Evolutionary conservation across 2,797 vertebrate species (phyloP), one percentile per base, ranked within the genome.

Genomic region (Saxicola maurus): DNA sequence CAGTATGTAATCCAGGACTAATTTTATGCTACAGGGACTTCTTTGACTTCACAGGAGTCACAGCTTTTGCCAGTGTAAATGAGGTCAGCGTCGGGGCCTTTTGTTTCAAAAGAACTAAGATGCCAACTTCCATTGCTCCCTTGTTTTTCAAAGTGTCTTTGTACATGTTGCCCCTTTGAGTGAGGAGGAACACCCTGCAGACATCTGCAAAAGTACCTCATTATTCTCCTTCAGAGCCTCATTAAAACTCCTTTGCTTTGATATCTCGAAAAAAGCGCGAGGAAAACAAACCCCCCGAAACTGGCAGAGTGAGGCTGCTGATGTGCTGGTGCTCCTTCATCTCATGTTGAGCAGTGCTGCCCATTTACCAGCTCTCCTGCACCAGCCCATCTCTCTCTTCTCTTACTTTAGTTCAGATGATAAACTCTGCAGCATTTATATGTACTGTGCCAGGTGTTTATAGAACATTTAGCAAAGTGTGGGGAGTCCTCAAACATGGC

Each of bases 131-230:
- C 59, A 72, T 83, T 83, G 82, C 92, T 93, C 89, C 73, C 95
- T 93, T 92, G 77, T 89, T 93, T 94, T 94, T 95, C 91, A 93
- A 93, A 95, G 89, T 83, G 85, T 89, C 92, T 95, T 95, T 95
- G 89, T 95, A 91, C 73, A 30, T 56, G 62, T 86, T 93, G 40
- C 80, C 67, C 69, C 92, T 95, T 94, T 95, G 92, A 94, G 85
- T 79, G 74, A 83, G 59, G 62, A 95, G 80, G 80, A 95, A 92
- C 85, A 89, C 82, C 94, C 95, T 93, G 87, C 92, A 94, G 94
- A 91, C 85, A 94, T 95, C 89, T 92, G 89, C 89, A 91, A 73
- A 92, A 95, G 80, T 83, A 93, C 82, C 87, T 95, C 92, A 91
- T 95, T 95, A 95, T 95, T 94, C 86, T 93, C 68, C 92, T 95